These are phyloP conservation scores for Dendrocincla tyrannina DNA, from an alignment of 2,797 vertebrate species.

Conservation along the genomic window DNA sequence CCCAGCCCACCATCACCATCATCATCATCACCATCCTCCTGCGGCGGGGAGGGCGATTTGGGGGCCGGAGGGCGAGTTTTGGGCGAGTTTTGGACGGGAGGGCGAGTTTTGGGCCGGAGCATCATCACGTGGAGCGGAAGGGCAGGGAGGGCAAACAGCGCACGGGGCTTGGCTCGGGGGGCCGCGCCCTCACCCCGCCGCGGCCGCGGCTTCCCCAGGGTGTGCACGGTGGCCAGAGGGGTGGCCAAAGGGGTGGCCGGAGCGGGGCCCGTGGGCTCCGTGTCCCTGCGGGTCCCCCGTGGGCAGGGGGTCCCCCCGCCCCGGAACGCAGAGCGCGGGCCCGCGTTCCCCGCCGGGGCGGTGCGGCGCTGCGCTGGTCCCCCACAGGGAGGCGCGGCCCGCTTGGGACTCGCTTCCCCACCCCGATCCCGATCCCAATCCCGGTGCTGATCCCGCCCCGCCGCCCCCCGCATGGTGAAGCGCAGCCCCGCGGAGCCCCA, in stretches of 20 bases:
- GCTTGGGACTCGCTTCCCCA: accelerated
- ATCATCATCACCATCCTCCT: too few species aligned
- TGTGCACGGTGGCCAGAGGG: not conserved
- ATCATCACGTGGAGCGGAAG: constrained; percentile 32
- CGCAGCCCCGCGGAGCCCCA: not conserved
- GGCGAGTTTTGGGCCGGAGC: not conserved
- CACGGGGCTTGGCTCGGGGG: not conserved
- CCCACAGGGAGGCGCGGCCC: not conserved
- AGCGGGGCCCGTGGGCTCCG: not conserved
- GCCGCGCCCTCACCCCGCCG: not conserved
- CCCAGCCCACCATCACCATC: not conserved
- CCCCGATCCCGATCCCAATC: not conserved
- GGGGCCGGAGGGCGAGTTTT: too few species aligned
- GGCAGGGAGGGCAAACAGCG: not conserved
- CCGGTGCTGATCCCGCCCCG: not conserved
- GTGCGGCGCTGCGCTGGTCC: not conserved
- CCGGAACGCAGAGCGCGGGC: not conserved
- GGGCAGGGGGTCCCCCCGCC: not conserved
- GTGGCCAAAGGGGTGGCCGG: not conserved
- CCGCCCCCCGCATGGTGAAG: not conserved
- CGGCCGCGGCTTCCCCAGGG: accelerated
- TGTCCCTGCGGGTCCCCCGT: not conserved
- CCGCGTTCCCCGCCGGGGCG: not conserved
- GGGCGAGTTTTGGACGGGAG: not conserved
- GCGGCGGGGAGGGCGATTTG: not conserved